These are phyloP conservation scores for Platypus cylindrus DNA, from an alignment of 2,888 invertebrate genomes.

Conservation along the genomic window DNA sequence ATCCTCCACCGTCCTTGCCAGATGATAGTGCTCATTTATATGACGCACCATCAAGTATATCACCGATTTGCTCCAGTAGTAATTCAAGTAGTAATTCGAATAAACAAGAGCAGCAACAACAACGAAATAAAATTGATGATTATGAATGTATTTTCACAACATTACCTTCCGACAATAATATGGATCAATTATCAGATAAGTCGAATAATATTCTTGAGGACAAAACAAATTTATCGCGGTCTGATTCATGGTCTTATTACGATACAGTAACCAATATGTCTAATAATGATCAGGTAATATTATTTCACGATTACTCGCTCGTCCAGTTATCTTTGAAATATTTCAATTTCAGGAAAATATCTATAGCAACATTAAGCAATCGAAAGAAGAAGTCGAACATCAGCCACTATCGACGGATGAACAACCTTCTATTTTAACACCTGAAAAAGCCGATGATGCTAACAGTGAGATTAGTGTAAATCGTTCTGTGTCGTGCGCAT, in stretches of 20 bases:
- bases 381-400: conserved; percentile 22
- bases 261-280: conserved; percentile 25
- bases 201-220: conserved; percentile 1
- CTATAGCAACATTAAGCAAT: conserved; percentile 18
- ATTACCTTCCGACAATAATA: conserved; percentile 27
- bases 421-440: conserved; percentile 21
- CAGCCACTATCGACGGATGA: conserved; percentile 13
- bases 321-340: conserved; percentile 10
- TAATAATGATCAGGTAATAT: conserved; percentile 10
- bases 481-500: conserved; percentile 10
- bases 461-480: not conserved
- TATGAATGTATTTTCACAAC: conserved; percentile 38
- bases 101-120: no score
- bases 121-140: conserved; percentile 18
- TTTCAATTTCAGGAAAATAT: conserved; percentile 12
- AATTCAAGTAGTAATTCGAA: conserved; percentile 27
- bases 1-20: conserved; percentile 45
- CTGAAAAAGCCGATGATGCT: conserved; percentile 6
- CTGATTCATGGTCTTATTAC: conserved; percentile 43
- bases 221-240: conserved; percentile 29
- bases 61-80: conserved; percentile 27
- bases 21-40: conserved; percentile 43
- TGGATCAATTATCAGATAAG: conserved; percentile 16
- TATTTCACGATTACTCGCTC: not conserved
- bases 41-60: conserved; percentile 35